These are phyloP conservation scores for Spodoptera exigua DNA, from an alignment of 2,888 invertebrate species.

Conservation along the genomic window DNA sequence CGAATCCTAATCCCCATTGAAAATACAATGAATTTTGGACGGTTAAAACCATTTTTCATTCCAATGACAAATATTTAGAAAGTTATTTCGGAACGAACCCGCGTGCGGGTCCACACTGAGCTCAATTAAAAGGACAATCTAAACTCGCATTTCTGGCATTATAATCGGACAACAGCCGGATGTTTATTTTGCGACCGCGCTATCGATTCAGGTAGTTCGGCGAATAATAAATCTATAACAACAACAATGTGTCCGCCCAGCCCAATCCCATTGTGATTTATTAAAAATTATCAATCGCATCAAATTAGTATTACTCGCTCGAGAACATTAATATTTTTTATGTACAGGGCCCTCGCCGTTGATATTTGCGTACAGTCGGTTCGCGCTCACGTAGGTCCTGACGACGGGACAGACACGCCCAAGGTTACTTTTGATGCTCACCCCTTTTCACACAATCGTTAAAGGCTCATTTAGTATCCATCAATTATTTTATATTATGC, in stretches of 20 bases:
- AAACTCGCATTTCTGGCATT: slow-evolving; percentile 73
- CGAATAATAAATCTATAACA: slow-evolving; percentile 85
- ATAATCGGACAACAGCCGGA: slow-evolving; percentile 77
- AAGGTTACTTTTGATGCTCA: slow-evolving; percentile 66
- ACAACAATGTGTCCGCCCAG: slow-evolving; percentile 73
- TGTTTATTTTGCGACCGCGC: slow-evolving; percentile 84
- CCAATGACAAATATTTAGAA: slow-evolving; percentile 88
- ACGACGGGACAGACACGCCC: slow-evolving; percentile 80
- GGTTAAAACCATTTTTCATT: slow-evolving; percentile 85
- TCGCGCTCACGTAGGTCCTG: slow-evolving; percentile 60
- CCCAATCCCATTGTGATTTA: slow-evolving; percentile 72
- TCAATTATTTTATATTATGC: slow-evolving; percentile 70
- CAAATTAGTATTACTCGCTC: slow-evolving; percentile 69
- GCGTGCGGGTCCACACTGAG: slow-evolving; percentile 76
- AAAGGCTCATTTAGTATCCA: slow-evolving; percentile 83
- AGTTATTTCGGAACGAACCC: slow-evolving; percentile 79
- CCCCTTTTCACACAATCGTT: slow-evolving; percentile 80
- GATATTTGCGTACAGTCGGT: slow-evolving; percentile 72
- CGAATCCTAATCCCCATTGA: slow-evolving; percentile 87
- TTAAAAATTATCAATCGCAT: slow-evolving; percentile 73
- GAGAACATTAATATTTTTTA: slow-evolving; percentile 62
- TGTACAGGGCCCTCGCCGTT: slow-evolving; percentile 70
- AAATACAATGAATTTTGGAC: slow-evolving; percentile 77
- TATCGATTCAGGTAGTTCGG: slow-evolving; percentile 84
- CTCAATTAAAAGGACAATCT: slow-evolving; percentile 81